Conservation (phyloP, 2,797 vertebrate genomes). For the Liasis olivaceus region DNA sequence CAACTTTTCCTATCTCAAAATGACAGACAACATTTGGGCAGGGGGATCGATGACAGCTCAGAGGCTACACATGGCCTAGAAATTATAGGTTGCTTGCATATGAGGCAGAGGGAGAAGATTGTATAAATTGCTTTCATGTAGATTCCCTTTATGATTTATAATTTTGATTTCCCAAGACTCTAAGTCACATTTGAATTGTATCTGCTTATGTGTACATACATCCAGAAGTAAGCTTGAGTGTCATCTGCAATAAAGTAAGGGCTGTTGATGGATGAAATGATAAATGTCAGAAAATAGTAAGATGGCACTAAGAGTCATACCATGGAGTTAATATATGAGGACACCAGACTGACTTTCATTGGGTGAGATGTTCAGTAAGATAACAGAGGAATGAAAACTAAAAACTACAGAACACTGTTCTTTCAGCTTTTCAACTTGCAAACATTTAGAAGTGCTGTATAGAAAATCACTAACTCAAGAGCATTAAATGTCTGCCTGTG, state of each 20-base stretch:
- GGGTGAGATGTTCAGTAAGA: not conserved
- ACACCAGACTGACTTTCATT: not conserved
- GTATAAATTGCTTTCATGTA: not conserved
- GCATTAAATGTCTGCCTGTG: not conserved
- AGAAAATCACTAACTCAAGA: not conserved
- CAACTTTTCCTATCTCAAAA: not conserved
- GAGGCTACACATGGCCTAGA: not conserved
- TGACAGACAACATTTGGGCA: not conserved
- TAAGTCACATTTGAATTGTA: not conserved
- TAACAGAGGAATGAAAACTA: not conserved
- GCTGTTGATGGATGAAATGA: not conserved
- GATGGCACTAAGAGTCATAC: not conserved
- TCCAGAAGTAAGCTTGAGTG: not conserved
- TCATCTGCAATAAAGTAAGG: not conserved
- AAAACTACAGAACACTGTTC: not conserved
- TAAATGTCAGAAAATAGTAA: not conserved
- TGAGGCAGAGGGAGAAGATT: not conserved
- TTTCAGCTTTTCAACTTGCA: not conserved
- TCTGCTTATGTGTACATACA: not conserved
- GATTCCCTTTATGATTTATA: not conserved
- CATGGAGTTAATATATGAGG: not conserved
- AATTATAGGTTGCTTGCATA: not conserved
- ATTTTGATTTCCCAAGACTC: not conserved
- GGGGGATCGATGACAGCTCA: not conserved
- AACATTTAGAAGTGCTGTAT: not conserved